A percentile compares a stretch with the other conserved stretches of the same genome.
Conservation (phyloP, 1,140 invertebrate species). For the Leptinotarsa undecemlineata region DNA sequence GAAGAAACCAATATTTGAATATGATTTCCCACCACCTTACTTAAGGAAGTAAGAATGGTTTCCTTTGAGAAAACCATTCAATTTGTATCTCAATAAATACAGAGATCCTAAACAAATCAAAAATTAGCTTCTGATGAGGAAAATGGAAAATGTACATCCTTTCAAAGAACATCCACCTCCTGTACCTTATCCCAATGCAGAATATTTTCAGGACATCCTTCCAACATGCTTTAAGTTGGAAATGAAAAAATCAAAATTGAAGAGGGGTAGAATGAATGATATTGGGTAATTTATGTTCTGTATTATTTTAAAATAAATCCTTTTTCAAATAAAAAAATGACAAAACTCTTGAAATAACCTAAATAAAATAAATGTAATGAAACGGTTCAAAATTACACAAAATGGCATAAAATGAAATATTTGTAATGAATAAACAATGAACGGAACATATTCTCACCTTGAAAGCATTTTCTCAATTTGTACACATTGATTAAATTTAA, state of each 20-base stretch:
- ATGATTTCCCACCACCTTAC: conserved; percentile 81
- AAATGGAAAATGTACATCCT: conserved; percentile 80
- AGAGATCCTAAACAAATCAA: conserved; percentile 86
- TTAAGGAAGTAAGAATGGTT: conserved; percentile 79
- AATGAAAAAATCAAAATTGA: conserved; percentile 67
- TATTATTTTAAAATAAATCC: neutral
- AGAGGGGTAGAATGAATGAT: conserved; percentile 72
- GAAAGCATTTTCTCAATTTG: no score
- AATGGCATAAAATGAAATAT: no score
- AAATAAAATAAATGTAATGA: no score
- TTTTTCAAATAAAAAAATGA: no score
- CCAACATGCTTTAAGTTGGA: conserved; percentile 80
- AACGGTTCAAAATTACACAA: no score
- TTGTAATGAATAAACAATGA: no score
- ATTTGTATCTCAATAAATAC: no score
- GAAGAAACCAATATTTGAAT: conserved; percentile 79
- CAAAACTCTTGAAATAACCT: no score
- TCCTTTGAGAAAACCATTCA: conserved; percentile 80
- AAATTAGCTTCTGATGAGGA: conserved; percentile 81
- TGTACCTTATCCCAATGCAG: conserved; percentile 76
- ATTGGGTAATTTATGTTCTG: conserved; percentile 49
- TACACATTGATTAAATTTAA: no score
- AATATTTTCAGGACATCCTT: conserved; percentile 61
- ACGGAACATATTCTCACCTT: no score
- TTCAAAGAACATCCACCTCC: conserved; percentile 71